Conservation (phyloP, 2,888 invertebrate genomes). For the Lamproptera curius region DNA sequence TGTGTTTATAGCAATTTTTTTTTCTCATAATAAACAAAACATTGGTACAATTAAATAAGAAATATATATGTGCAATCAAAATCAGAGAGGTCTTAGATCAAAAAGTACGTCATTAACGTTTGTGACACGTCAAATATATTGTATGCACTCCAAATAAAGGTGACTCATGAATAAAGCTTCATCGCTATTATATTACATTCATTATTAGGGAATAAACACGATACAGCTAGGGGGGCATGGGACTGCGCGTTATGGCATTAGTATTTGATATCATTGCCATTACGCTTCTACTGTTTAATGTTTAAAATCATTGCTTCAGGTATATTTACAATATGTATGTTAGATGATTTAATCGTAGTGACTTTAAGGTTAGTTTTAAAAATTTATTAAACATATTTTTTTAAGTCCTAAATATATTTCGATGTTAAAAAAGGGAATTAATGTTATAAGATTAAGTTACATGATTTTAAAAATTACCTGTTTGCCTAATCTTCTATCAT, state of each 20-base stretch:
- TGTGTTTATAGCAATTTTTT: neutral
- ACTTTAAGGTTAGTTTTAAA: neutral
- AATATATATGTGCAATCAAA: neutral
- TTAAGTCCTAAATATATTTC: neutral
- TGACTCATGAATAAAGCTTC: conserved; percentile 2
- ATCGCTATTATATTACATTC: conserved; percentile 1
- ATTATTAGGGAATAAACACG: conserved; percentile 4
- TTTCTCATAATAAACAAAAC: neutral
- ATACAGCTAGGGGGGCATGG: conserved; percentile 25
- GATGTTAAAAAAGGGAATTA: neutral
- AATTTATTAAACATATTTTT: neutral
- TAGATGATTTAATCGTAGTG: no score
- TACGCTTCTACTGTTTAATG: neutral
- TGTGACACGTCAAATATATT: neutral
- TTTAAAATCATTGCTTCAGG: neutral
- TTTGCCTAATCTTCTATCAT: no score
- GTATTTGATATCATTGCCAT: neutral
- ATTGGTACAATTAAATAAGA: neutral
- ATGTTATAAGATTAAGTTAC: no score
- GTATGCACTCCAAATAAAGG: conserved; percentile 5
- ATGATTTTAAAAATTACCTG: no score
- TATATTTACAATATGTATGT: no score
- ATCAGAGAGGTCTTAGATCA: neutral
- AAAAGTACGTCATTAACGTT: neutral
- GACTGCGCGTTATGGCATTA: conserved; percentile 6